A percentile compares a stretch with the other conserved stretches of the same genome.
Conservation (phyloP, 2,888 invertebrate genomes). For the Chrysopilus asiliformis region DNA sequence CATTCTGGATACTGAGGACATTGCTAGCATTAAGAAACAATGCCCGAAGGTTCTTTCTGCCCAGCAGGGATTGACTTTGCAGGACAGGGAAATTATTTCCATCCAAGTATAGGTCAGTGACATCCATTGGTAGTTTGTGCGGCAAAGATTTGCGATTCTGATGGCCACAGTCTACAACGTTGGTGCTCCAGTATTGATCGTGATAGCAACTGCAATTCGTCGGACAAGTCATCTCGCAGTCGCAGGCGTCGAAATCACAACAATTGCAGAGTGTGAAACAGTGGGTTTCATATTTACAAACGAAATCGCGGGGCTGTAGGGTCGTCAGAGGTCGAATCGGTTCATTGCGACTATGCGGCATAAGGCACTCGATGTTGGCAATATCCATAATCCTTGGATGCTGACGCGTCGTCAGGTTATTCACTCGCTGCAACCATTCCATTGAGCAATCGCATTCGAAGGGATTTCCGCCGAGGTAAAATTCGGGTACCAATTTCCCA, state of each 20-base stretch:
- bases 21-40: slow-evolving; percentile 76
- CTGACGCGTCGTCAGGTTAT: slow-evolving; percentile 72
- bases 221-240: slow-evolving; percentile 94
- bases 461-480: slow-evolving; percentile 85
- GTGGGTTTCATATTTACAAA: slow-evolving; percentile 84
- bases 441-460: slow-evolving; percentile 90
- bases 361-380: slow-evolving; percentile 75
- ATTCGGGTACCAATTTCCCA: slow-evolving; percentile 67
- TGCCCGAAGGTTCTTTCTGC: slow-evolving; percentile 75
- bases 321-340: slow-evolving; percentile 63
- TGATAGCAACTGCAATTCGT: slow-evolving; percentile 88
- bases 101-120: slow-evolving; percentile 83
- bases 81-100: slow-evolving; percentile 77
- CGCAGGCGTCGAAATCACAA: slow-evolving; percentile 92
- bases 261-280: slow-evolving; percentile 92
- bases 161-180: slow-evolving; percentile 81
- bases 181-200: slow-evolving; percentile 85
- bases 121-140: slow-evolving; percentile 82
- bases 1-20: slow-evolving; percentile 72
- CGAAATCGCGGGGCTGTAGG: slow-evolving; percentile 69
- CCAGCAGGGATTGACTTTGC: slow-evolving; percentile 78
- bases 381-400: slow-evolving; percentile 82
- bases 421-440: slow-evolving; percentile 88
- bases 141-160: slow-evolving; percentile 40
- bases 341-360: slow-evolving; percentile 70